Base-by-base conservation (phyloP, 2,888 invertebrate genomes). In the Mesochorus sp. region DNA sequence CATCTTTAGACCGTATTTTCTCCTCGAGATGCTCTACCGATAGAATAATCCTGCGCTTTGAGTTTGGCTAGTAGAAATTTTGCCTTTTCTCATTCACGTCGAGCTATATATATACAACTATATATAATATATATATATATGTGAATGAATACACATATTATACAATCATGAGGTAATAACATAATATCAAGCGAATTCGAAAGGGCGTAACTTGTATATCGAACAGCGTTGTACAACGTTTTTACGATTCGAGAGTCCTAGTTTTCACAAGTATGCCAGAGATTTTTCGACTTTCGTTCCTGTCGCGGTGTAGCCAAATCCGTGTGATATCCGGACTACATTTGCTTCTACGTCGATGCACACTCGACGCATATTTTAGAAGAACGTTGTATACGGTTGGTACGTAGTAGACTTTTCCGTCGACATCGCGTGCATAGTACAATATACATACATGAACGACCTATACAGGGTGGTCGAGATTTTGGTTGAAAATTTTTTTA, bases 1-100 rank as follows among this genome's bases (percentile, higher is more conserved):
- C 37, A 51, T 66, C 21, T 14, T 37, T 47, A n/a, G 37, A 12
- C 62, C 67, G 70, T 49, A 79, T 79, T 79, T 80, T 76, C 80
- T 59, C 64, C 79, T 67, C 61, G 70, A 66, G 61, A 75, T 64
- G 26, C 55, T 55, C 53, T 10, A 31, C 14, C 53, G 72, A 72
- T 64, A 19, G 57, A 66, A 19, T 61, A 47, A 42, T 68, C 34
- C 55, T n/a, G n/a, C 26, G 14, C n/a, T 42, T 51, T 12, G 51
- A 24, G 66, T 67, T 49, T 24, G 26, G 34, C 0, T 28, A 39
- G 49, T 37, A 21, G 44, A 19, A 68, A 26, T 47, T 57, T 59
- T 70, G 12, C 26, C 21, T 47, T 53, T 17, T 21, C 17, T 39
- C 31, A n/a, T 57, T 59, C 59, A 37, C 31, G 47, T 24, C 26